phyloP scores from a whole-genome alignment of 2,797 vertebrate species.

The Arrhamphus sclerolepis region DNA sequence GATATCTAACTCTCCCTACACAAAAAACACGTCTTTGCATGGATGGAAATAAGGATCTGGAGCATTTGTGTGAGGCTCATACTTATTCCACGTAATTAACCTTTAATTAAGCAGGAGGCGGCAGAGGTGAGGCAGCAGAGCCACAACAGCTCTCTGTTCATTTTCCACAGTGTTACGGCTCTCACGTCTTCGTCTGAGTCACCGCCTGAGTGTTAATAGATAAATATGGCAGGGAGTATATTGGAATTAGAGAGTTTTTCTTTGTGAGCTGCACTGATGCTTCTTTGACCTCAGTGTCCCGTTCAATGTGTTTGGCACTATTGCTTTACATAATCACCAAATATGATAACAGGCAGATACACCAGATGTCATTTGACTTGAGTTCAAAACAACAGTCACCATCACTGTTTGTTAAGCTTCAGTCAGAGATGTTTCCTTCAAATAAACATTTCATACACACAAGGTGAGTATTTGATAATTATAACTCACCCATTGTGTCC shows the following conservation, averaged over 20 bases:
- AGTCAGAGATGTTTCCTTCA: too few species aligned
- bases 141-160: slow-evolving; percentile 70
- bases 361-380: background rate
- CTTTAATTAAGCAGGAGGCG: slow-evolving; percentile 80
- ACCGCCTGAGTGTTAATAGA: slow-evolving; percentile 26
- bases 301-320: background rate
- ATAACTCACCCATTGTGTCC: too few species aligned
- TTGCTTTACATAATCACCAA: too few species aligned
- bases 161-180: slow-evolving; percentile 29
- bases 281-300: slow-evolving; percentile 8
- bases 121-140: slow-evolving; percentile 57
- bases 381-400: too few species aligned
- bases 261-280: slow-evolving; percentile 2
- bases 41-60: slow-evolving; percentile 42
- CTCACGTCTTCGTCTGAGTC: slow-evolving; percentile 29
- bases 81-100: slow-evolving; percentile 74
- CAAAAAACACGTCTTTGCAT: slow-evolving; percentile 13
- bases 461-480: too few species aligned
- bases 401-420: too few species aligned
- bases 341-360: too few species aligned
- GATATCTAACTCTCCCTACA: slow-evolving; percentile 45
- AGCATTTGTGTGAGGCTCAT: slow-evolving; percentile 30
- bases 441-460: too few species aligned
- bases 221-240: slow-evolving; percentile 16
- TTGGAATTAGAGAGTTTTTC: slow-evolving; percentile 26